Conservation (phyloP, 2,888 invertebrate genomes). For the Crocallis elinguaria region DNA sequence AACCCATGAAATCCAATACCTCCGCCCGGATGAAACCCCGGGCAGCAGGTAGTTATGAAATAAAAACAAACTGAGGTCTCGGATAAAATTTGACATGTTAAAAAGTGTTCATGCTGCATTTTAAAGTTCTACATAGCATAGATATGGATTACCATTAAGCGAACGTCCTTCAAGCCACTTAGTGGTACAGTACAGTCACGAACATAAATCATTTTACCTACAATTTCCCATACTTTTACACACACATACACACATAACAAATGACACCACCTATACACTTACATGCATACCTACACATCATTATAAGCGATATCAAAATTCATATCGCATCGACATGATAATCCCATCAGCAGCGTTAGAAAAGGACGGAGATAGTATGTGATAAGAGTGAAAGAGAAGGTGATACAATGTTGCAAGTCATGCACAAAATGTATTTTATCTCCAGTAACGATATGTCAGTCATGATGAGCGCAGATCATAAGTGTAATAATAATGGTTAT, state of each 20-base stretch:
- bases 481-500: too few species aligned
- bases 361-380: constrained; percentile 23
- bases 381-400: constrained; percentile 39
- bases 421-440: constrained; percentile 45
- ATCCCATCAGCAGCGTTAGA: constrained; percentile 44
- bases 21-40: too few species aligned
- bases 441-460: constrained; percentile 65
- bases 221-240: constrained; percentile 18
- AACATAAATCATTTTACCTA: constrained; percentile 39
- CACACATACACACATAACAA: constrained; percentile 31
- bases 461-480: constrained; percentile 48
- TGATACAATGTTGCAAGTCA: constrained; percentile 49
- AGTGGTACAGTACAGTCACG: not conserved
- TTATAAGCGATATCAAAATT: constrained; percentile 30
- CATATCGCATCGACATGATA: constrained; percentile 47
- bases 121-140: too few species aligned
- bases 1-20: too few species aligned
- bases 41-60: too few species aligned
- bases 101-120: too few species aligned
- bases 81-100: too few species aligned
- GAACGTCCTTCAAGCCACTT: not conserved
- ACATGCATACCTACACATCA: constrained; percentile 27
- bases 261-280: constrained; percentile 8
- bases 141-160: not conserved
- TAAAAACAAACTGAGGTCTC: too few species aligned